phyloP scores from a whole-genome alignment of 2,888 invertebrate species.

The Lithosia quadra region DNA sequence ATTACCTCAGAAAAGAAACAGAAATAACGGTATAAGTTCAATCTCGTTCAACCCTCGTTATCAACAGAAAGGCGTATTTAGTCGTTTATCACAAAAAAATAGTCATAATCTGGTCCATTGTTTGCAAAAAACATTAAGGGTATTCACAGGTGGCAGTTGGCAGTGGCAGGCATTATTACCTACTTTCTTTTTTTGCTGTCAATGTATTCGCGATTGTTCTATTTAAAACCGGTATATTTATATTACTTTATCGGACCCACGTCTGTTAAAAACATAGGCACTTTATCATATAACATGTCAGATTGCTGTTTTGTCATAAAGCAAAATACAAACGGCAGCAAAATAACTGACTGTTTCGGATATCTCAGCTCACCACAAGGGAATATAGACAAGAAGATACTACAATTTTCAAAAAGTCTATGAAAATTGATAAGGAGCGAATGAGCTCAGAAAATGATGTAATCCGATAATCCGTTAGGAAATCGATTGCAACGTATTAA shows the following conservation, averaged over 20 bases:
- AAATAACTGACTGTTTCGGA: slow-evolving; percentile 15
- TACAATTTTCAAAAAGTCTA: slow-evolving; percentile 39
- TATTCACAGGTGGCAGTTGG: slow-evolving; percentile 31
- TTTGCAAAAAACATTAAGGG: slow-evolving; percentile 65
- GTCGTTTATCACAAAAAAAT: too few relatives aligned
- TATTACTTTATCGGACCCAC: slow-evolving; percentile 63
- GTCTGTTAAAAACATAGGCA: slow-evolving; percentile 47
- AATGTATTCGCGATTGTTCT: slow-evolving; percentile 57
- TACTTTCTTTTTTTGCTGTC: slow-evolving; percentile 54
- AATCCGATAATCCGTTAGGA: slow-evolving; percentile 58
- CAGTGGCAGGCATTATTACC: neutral
- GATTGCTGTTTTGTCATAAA: slow-evolving; percentile 11
- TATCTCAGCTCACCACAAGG: slow-evolving; percentile 10
- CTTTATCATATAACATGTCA: slow-evolving; percentile 17
- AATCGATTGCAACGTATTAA: slow-evolving; percentile 54
- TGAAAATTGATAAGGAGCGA: slow-evolving; percentile 48
- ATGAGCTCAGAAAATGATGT: slow-evolving; percentile 49
- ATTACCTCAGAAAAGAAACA: too few relatives aligned
- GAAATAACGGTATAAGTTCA: too few relatives aligned
- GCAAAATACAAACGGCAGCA: neutral
- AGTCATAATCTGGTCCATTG: slow-evolving; percentile 60
- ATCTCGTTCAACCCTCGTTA: too few relatives aligned
- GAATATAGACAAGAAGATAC: slow-evolving; percentile 29
- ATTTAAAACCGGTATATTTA: slow-evolving; percentile 52
- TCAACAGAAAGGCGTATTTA: too few relatives aligned